Evolutionary conservation across 2,113 vertebrate species (phyloP), one percentile per base, ranked within the genome.

Genomic region (Vidua chalybeata): DNA sequence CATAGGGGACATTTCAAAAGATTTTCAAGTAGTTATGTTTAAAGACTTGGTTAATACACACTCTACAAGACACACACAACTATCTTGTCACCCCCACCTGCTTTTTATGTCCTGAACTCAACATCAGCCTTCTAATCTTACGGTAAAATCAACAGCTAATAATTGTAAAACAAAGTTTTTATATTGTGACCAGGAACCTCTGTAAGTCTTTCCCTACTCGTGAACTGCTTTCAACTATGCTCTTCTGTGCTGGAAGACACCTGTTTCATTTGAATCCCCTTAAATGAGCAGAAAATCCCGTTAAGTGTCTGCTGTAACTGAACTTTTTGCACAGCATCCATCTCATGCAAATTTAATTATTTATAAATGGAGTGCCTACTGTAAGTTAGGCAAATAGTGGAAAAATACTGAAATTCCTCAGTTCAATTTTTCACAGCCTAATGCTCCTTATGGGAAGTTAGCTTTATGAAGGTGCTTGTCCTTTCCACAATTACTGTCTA

Each of bases 221-320:
- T 59, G 31, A 74, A 71, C 23, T 66, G 15, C 9, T 89, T 87
- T 63, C 30, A 81, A 0, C 35, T 45, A 3, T 43, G 26, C 10
- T 77, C 2, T 63, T 55, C n/a, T 64, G 16, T 63, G 56, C 56
- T 84, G 8, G 14, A 71, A 71, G 39, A 72, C 43, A 90, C 16
- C 41, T 23, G 35, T 71, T 88, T 71, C 51, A 46, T 19, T 3
- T 75, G 48, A 84, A 78, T 82, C 8, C 21, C 41, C 45, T 62
- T 59, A 91, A 84, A 84, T n/a, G 24, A 95, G 81, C 66, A 84
- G 84, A 96, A 92, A 94, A 84, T 66, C 31, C 69, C 23, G 20
- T 66, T 66, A 84, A 84, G 26, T 30, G 43, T 54, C 43, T 84
- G 31, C 15, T 66, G 63, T 69, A 92, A 86, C 46, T 84, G 52